phyloP scores from a whole-genome alignment of 2,113 vertebrate genomes.

The Tachysurus fulvidraco region DNA sequence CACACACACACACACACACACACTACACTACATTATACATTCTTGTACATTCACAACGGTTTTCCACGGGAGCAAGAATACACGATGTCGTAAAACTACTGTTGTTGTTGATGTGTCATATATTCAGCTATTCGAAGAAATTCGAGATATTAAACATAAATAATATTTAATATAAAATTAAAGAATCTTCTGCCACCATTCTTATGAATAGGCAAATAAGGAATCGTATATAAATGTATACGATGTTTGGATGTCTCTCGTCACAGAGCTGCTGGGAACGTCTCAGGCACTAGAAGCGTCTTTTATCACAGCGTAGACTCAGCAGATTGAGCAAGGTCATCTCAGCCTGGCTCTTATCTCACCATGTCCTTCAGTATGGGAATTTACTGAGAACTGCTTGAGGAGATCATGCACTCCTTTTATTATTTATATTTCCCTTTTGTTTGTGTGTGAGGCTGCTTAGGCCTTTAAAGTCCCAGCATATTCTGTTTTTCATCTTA shows the following conservation, averaged over 20 bases:
- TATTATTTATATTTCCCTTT: neutral
- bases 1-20: neutral
- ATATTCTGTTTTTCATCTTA: neutral
- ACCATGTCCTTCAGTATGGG: constrained; percentile 31
- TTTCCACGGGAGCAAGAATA: neutral
- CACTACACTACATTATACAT: no score
- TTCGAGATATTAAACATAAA: neutral
- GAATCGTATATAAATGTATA: neutral
- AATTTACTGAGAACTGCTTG: constrained; percentile 14
- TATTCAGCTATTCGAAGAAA: neutral
- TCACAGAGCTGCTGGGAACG: neutral
- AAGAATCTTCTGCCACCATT: no score
- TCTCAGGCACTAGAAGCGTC: neutral
- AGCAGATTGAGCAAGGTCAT: constrained; percentile 37
- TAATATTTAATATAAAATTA: no score
- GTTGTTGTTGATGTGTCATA: neutral
- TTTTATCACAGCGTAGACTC: constrained; percentile 28
- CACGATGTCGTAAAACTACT: neutral
- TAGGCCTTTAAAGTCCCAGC: neutral
- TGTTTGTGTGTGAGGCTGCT: neutral
- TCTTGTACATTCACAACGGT: neutral
- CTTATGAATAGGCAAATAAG: neutral
- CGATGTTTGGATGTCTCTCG: neutral
- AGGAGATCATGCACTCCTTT: constrained; percentile 18
- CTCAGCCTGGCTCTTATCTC: constrained; percentile 23